These are phyloP conservation scores for Scylla paramamosain DNA, from an alignment of 1,140 invertebrate species.

Conservation along the genomic window DNA sequence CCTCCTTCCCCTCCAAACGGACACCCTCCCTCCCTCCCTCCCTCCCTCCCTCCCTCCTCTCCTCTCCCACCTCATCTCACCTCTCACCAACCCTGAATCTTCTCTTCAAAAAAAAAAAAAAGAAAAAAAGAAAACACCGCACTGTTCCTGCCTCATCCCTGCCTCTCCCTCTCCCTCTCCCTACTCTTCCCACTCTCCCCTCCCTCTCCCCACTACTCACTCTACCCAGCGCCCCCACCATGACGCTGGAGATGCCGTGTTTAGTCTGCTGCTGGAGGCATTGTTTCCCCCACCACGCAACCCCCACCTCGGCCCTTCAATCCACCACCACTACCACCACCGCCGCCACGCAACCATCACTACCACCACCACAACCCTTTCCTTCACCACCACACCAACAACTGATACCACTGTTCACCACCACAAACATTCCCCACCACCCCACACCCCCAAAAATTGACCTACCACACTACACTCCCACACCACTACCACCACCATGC, in stretches of 20 bases:
- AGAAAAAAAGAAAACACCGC: background rate
- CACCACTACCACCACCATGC: background rate
- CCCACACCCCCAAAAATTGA: background rate
- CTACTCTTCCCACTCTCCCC: background rate
- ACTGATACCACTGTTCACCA: no score
- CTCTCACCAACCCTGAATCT: conserved; percentile 19
- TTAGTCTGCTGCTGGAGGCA: background rate
- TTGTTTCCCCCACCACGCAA: background rate
- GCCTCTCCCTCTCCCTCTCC: background rate
- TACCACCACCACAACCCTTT: background rate
- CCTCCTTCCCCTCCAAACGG: conserved; percentile 44
- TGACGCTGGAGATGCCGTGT: background rate
- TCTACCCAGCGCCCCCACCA: background rate
- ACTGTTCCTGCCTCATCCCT: background rate
- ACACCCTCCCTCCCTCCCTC: background rate
- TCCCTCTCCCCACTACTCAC: background rate
- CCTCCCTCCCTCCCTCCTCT: background rate
- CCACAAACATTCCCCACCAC: no score
- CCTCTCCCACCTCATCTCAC: conserved; percentile 1
- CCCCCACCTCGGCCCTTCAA: no score
- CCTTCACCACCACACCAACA: conserved; percentile 9
- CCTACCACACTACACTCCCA: background rate
- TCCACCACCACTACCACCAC: background rate
- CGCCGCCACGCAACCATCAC: conserved; percentile 7
- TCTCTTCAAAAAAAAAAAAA: background rate